Conservation (phyloP, 2,113 vertebrate species). For the Telmatochromis sp. region DNA sequence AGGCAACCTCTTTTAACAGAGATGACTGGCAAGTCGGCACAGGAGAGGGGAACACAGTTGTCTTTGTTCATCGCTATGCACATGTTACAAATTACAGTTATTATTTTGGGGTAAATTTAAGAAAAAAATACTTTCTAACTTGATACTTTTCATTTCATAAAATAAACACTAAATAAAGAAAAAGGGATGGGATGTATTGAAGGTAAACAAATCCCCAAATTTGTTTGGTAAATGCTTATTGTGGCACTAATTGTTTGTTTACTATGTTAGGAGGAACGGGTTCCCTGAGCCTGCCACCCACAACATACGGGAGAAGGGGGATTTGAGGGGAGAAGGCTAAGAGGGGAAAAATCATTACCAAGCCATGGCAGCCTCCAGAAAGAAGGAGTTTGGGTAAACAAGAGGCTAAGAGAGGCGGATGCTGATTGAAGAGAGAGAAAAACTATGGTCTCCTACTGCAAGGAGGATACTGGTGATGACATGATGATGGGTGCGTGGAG, state of each 20-base stretch:
- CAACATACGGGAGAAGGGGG: conserved; percentile 33
- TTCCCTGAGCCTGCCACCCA: not conserved
- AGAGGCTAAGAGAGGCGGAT: not conserved
- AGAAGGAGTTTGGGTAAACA: conserved; percentile 33
- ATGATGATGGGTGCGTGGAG: not conserved
- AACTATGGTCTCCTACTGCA: not conserved
- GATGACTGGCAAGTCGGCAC: conserved; percentile 25
- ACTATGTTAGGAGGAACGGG: conserved; percentile 40
- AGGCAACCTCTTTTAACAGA: conserved; percentile 20
- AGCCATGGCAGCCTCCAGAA: not conserved
- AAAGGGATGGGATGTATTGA: not conserved
- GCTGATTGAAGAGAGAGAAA: conserved; percentile 22
- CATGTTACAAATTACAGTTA: conserved; percentile 48
- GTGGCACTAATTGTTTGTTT: conserved; percentile 74
- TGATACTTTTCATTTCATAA: not conserved
- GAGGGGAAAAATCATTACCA: conserved; percentile 41
- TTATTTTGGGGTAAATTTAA: not conserved
- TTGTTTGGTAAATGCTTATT: conserved; percentile 60
- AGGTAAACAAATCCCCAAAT: not conserved
- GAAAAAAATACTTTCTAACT: not conserved
- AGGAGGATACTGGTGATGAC: not conserved
- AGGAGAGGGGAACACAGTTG: conserved; percentile 40
- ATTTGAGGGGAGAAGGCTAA: conserved; percentile 20
- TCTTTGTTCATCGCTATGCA: conserved; percentile 51
- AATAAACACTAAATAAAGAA: not conserved